Percentiles rank a stretch among this genome's conserved stretches.
Conservation (phyloP, 2,797 vertebrate genomes). For the Pseudochirops corinnae region DNA sequence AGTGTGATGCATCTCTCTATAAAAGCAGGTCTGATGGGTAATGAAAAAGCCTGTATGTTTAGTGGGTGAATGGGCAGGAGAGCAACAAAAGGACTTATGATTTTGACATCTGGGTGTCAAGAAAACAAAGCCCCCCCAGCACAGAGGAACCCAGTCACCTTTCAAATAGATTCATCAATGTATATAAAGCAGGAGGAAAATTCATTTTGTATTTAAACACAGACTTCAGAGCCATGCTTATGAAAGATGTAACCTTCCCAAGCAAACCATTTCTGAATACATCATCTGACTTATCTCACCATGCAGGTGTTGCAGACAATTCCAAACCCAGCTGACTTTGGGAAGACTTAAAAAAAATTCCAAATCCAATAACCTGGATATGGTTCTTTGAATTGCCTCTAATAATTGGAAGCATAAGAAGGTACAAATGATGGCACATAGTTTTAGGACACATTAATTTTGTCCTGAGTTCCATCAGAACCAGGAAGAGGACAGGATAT, state of each 20-base stretch:
- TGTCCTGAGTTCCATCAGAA: neutral
- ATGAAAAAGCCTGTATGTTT: neutral
- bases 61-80: conserved; percentile 29
- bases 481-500: neutral
- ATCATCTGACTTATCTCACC: conserved; percentile 74
- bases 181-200: conserved; percentile 50
- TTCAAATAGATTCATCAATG: conserved; percentile 39
- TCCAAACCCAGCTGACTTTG: conserved; percentile 75
- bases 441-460: conserved; percentile 47
- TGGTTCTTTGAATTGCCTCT: conserved; percentile 51
- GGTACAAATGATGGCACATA: conserved; percentile 51
- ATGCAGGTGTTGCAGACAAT: conserved; percentile 72
- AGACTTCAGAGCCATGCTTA: rapidly evolving
- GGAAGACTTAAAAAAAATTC: conserved; percentile 36
- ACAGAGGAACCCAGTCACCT: conserved; percentile 52
- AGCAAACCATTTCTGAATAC: conserved; percentile 42
- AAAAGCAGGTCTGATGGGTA: neutral
- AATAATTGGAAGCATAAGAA: conserved; percentile 54
- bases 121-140: conserved; percentile 48
- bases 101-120: conserved; percentile 68
- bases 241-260: conserved; percentile 74
- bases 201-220: conserved; percentile 56
- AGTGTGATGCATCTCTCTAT: neutral
- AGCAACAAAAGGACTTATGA: conserved; percentile 69
- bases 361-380: conserved; percentile 59